Evolutionary conservation across 2,113 vertebrate genomes (phyloP).

Genomic region (Alethe diademata): DNA sequence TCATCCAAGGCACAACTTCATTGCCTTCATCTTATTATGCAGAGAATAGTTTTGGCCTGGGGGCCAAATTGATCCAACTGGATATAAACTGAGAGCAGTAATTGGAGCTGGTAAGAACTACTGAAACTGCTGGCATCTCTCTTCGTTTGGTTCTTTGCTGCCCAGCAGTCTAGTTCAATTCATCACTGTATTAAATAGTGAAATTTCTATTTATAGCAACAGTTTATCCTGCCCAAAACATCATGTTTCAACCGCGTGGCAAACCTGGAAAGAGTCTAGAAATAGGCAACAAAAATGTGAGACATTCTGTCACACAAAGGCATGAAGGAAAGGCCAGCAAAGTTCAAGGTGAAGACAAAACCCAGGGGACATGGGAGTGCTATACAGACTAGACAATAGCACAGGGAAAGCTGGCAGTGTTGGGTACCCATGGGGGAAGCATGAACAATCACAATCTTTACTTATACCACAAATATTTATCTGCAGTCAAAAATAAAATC

Average conservation of each 20-base stretch:
- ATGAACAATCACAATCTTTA: background rate
- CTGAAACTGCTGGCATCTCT: background rate
- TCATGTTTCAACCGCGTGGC: background rate
- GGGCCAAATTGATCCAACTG: background rate
- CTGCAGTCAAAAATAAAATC: background rate
- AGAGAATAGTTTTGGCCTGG: background rate
- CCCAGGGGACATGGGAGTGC: background rate
- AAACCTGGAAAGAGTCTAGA: constrained; percentile 21
- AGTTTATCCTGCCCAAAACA: background rate
- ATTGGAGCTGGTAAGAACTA: background rate
- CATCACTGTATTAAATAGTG: background rate
- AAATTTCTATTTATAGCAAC: background rate
- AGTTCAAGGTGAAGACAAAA: constrained; percentile 10
- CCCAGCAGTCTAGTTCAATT: background rate
- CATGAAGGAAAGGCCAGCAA: background rate
- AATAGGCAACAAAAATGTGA: background rate
- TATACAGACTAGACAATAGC: background rate
- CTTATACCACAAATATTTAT: background rate
- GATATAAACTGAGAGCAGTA: background rate
- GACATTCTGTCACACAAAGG: background rate
- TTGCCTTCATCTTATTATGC: background rate
- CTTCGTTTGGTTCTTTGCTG: background rate
- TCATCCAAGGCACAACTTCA: background rate
- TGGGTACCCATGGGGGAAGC: background rate
- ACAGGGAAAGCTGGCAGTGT: background rate